A percentile compares a stretch with the other conserved stretches of the same genome.
Evolutionary conservation across 1,140 invertebrate species (phyloP).

Genomic region (Glossosoma conforme): DNA sequence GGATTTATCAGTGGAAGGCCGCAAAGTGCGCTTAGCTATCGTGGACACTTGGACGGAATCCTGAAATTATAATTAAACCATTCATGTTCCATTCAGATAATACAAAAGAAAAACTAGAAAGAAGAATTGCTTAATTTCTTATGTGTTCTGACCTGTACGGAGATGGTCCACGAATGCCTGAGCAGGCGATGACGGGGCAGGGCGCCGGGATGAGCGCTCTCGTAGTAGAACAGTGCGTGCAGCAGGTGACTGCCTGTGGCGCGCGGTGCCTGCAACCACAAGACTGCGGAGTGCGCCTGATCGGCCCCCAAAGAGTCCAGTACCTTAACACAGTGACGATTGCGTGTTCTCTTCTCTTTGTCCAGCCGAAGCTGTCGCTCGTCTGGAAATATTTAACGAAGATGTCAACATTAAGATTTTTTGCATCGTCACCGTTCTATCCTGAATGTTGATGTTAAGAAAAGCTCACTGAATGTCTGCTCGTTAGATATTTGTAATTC

Average conservation of each 20-base stretch:
- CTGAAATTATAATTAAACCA: slow-evolving; percentile 31
- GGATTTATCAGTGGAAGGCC: slow-evolving; percentile 26
- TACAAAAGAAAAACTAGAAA: slow-evolving; percentile 4
- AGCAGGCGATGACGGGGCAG: slow-evolving; percentile 51
- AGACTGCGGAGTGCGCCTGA: slow-evolving; percentile 46
- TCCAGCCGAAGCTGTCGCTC: slow-evolving; percentile 34
- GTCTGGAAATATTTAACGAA: too few species aligned
- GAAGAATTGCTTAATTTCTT: neutral
- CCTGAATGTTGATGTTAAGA: too few species aligned
- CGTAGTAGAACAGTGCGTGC: slow-evolving; percentile 67
- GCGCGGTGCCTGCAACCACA: slow-evolving; percentile 62
- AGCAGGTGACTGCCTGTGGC: slow-evolving; percentile 55
- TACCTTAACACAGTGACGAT: slow-evolving; percentile 38
- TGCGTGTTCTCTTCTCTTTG: slow-evolving; percentile 38
- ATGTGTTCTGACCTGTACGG: slow-evolving; percentile 48
- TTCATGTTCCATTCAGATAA: neutral
- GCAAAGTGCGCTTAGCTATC: slow-evolving; percentile 39
- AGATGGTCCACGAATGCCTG: slow-evolving; percentile 59
- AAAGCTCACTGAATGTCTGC: too few species aligned
- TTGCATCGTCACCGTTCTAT: too few species aligned
- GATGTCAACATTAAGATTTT: too few species aligned
- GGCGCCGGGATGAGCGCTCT: slow-evolving; percentile 48
- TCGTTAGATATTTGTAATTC: too few species aligned
- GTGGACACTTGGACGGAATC: slow-evolving; percentile 42
- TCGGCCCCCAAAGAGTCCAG: slow-evolving; percentile 48